Base-by-base conservation (phyloP, 2,888 invertebrate genomes). In the Stenodera caucasica region DNA sequence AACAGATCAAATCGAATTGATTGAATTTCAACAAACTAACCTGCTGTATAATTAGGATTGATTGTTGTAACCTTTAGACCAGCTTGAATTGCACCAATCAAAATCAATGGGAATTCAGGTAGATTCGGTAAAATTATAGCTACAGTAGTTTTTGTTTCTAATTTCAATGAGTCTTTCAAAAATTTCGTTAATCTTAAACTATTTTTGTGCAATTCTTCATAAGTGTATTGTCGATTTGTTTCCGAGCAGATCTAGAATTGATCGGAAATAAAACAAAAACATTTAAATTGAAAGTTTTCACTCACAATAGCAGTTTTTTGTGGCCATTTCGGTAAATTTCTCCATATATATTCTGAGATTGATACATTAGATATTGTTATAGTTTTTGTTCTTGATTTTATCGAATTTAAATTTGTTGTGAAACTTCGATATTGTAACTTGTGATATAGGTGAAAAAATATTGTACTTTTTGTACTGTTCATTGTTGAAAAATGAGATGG, bases 71-170 rank as follows among this genome's bases (percentile, higher is more conserved):
- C 84, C 15, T 85, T 73, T 0, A 88, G 81, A 0, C 90, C 90
- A 35, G 90, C 90, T 69, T 88, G 88, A 32, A 88, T 70, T n/a
- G 86, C 83, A 0, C 90, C 91, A 70, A 90, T 72, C 4, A 85
- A 75, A 2, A 86, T 83, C 11, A 90, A 79, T 0, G 88, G 84
- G 72, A 84, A 89, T 77, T 92, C 92, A 0, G 91, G 91, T n/a
- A 87, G 72, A 75, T 92, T 92, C 0, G 91, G 91, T 61, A 91
- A 73, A 73, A 90, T 85, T 7, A 92, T 71, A 0, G 88, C 89
- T 1, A 91, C 75, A 0, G 87, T 83, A 57, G 70, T 72, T 67
- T 90, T 87, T 62, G 84, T 83, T 51, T 77, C 78, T 8, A 90
- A 76, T 58, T 87, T 86, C 53, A 89, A 83, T 72, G 86, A 85